Conservation (phyloP, 1,140 invertebrate genomes). For the Oedothorax gibbosus region DNA sequence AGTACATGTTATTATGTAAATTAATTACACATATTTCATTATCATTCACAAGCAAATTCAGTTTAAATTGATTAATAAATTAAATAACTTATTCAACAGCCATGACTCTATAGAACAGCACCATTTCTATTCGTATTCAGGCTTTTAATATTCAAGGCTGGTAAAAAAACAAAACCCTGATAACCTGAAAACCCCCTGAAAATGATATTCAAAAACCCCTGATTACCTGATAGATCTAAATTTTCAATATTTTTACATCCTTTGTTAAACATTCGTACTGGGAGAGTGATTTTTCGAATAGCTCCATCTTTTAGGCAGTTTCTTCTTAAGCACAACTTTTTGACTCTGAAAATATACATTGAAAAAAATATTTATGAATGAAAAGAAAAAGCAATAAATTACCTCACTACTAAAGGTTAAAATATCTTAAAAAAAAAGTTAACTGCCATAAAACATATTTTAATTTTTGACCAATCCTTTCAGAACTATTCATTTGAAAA, state of each 20-base stretch:
- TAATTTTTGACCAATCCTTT: too few relatives aligned
- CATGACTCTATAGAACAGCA: too few relatives aligned
- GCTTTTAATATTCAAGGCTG: too few relatives aligned
- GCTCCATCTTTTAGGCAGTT: conserved; percentile 13
- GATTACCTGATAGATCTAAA: conserved; percentile 40
- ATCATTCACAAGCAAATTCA: too few relatives aligned
- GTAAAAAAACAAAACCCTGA: too few relatives aligned
- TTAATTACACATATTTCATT: too few relatives aligned
- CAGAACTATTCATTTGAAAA: background rate
- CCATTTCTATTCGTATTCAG: too few relatives aligned
- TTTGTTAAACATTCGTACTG: conserved; percentile 26
- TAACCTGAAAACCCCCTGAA: background rate
- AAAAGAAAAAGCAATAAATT: background rate
- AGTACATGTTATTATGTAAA: too few relatives aligned
- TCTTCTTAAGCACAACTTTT: conserved; percentile 35
- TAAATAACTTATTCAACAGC: too few relatives aligned
- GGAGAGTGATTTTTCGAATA: conserved; percentile 35
- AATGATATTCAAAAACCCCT: background rate
- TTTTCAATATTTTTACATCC: conserved; percentile 24
- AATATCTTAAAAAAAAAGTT: background rate
- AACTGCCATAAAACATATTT: background rate
- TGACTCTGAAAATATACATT: conserved; percentile 9
- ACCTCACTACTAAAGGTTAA: background rate
- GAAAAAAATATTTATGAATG: background rate
- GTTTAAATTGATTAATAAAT: too few relatives aligned